These are phyloP conservation scores for Dromococcyx pavoninus DNA, from an alignment of 2,797 vertebrate species.

Conservation along the genomic window DNA sequence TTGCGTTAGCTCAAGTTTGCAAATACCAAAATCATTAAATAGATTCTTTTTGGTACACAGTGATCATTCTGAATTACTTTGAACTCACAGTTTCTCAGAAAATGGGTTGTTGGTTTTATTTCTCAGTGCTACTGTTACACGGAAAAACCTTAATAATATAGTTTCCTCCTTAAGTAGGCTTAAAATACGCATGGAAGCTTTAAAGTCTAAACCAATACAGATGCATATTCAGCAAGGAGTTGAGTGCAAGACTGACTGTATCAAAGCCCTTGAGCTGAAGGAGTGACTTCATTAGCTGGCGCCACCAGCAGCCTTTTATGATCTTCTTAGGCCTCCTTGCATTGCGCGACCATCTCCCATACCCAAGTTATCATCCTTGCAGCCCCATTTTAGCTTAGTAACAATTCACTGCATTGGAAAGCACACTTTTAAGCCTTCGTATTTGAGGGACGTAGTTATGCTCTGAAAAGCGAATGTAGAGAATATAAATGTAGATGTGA, in stretches of 20 bases:
- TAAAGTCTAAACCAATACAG: not conserved
- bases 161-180: not conserved
- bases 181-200: not conserved
- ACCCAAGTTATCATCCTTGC: not conserved
- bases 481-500: not conserved
- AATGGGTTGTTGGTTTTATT: not conserved
- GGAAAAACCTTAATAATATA: not conserved
- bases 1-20: not conserved
- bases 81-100: not conserved
- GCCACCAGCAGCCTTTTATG: not conserved
- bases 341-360: rapidly evolving
- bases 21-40: not conserved
- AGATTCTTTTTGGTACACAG: not conserved
- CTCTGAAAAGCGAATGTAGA: not conserved
- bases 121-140: not conserved
- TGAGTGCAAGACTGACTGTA: not conserved
- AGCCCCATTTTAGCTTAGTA: not conserved
- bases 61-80: not conserved
- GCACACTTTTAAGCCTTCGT: not conserved
- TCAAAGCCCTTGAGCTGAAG: not conserved
- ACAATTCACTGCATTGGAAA: not conserved
- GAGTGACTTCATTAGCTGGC: not conserved
- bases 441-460: not conserved
- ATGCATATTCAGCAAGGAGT: not conserved
- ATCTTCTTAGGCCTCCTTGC: not conserved